These are phyloP conservation scores for Poecilus cupreus DNA, from an alignment of 2,888 invertebrate genomes.

Conservation along the genomic window DNA sequence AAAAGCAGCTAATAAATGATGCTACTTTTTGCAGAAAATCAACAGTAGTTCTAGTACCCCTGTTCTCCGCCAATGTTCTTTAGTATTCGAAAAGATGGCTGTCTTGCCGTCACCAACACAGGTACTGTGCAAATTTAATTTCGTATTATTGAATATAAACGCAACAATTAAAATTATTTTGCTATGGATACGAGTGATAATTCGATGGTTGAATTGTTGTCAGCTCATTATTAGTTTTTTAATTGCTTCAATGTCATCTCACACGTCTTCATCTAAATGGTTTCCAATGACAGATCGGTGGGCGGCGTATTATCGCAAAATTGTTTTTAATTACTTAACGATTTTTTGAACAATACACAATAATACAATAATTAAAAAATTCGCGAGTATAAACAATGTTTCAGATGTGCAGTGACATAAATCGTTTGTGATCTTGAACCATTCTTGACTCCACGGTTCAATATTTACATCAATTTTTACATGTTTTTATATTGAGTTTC, in stretches of 20 bases:
- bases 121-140: constrained; percentile 74
- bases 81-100: constrained; percentile 82
- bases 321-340: constrained; percentile 62
- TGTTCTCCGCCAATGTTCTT: constrained; percentile 63
- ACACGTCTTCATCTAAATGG: constrained; percentile 53
- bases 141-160: constrained; percentile 52
- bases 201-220: neutral
- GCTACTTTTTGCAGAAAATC: neutral
- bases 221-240: constrained; percentile 50
- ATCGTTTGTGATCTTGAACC: neutral
- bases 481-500: constrained; percentile 1
- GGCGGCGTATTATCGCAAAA: constrained; percentile 67
- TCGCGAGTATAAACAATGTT: neutral
- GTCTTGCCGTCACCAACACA: constrained; percentile 90
- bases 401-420: neutral
- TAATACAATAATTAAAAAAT: neutral
- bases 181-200: constrained; percentile 7
- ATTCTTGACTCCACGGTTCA: constrained; percentile 30
- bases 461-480: constrained; percentile 53
- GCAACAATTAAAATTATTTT: constrained; percentile 48
- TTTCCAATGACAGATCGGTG: constrained; percentile 66
- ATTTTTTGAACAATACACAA: constrained; percentile 32
- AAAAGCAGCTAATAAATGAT: neutral
- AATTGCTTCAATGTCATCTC: constrained; percentile 27
- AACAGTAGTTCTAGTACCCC: constrained; percentile 35